Evolutionary conservation across 2,888 invertebrate species (phyloP).

Genomic region (Brachypalpus laphriformis): DNA sequence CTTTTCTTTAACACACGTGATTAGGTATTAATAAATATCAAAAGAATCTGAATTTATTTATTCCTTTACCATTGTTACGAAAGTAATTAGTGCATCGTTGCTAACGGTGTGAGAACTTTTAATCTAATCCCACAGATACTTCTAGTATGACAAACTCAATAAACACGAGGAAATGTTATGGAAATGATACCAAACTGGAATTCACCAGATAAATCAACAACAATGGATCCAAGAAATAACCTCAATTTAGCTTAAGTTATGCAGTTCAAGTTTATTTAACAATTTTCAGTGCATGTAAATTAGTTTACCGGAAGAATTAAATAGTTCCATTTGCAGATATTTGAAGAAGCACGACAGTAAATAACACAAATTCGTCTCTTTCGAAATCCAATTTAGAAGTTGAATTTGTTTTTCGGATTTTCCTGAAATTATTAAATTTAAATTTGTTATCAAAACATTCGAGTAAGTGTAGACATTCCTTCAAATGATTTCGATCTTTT

Average conservation of each 20-base stretch:
- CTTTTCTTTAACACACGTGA: neutral
- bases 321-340: neutral
- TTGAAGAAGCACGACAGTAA: neutral
- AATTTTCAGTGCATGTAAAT: conserved; percentile 16
- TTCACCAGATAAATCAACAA: neutral
- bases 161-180: neutral
- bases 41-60: neutral
- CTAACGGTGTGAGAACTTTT: neutral
- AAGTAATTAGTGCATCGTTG: neutral
- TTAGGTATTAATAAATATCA: neutral
- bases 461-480: neutral
- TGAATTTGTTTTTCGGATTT: neutral
- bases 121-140: neutral
- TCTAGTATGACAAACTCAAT: neutral
- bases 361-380: neutral
- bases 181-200: neutral
- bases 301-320: neutral
- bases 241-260: neutral
- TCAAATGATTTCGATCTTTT: neutral
- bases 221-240: neutral
- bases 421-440: neutral
- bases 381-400: neutral
- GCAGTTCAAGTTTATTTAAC: neutral
- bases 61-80: neutral
- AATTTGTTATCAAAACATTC: neutral